Evolutionary conservation across 2,113 vertebrate species (phyloP), one percentile per base, ranked within the genome.

Genomic region (Gymnobelideus leadbeateri): DNA sequence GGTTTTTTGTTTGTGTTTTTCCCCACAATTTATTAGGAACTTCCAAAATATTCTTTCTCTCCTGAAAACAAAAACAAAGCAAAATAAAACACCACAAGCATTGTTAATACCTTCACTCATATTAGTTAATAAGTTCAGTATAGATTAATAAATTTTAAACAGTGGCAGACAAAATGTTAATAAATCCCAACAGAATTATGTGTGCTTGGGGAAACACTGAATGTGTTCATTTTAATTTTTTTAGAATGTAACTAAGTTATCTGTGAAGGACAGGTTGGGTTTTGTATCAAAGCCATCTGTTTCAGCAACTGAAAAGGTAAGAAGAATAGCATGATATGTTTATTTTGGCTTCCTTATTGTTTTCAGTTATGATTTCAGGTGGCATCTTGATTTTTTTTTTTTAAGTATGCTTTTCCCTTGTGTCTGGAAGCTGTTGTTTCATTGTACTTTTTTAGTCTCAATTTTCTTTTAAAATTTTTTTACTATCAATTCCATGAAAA

Each of bases 211-310:
- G 55, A 97, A 43, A 96, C 95, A 96, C 96, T 97, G 97, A 95
- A 94, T 96, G 93, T 97, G 97, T 97, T 97, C 89, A 14, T 61
- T 97, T 96, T 95, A 77, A 98, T 96, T 97, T 97, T 92, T 97
- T 92, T 98, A 99, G 99, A 99, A 99, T 98, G 96, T 99, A 97
- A 98, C 98, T 96, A 99, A 99, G 97, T 97, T 99, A 94, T 99
- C 99, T 95, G 99, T 99, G 97, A 99, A 99, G 97, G 99, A 99
- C 93, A 99, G 99, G 95, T 98, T 99, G 97, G 99, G 99, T 95
- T 99, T 99, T 98, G 98, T 99, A 94, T 97, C 99, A 96, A 99
- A 99, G 98, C 98, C 99, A 96, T 97, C 98, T 98, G 98, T 98
- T 96, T 96, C 98, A 98, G 92, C 99, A 95, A 99, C 99, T 97